phyloP scores from a whole-genome alignment of 2,797 vertebrate genomes.

The Gastrophryne carolinensis region DNA sequence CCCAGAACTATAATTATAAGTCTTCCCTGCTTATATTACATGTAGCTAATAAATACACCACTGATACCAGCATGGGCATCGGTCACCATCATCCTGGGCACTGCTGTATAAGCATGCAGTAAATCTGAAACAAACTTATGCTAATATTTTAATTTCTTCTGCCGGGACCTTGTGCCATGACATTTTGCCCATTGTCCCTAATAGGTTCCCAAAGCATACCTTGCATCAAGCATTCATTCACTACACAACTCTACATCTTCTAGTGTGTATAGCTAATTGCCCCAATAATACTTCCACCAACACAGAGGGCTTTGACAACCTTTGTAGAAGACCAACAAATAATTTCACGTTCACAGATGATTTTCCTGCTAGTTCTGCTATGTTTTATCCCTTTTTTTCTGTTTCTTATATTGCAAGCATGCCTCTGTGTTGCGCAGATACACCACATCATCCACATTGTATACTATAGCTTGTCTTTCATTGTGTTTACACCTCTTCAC shows the following conservation, averaged over 20 bases:
- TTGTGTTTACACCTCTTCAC: not conserved
- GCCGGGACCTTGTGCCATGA: too few species aligned
- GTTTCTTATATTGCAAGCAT: not conserved
- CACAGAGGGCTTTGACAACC: too few species aligned
- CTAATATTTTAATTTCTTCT: too few species aligned
- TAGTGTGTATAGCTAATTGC: too few species aligned
- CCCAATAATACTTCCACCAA: too few species aligned
- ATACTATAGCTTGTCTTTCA: not conserved
- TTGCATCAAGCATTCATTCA: too few species aligned
- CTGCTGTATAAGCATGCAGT: too few species aligned
- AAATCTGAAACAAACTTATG: too few species aligned
- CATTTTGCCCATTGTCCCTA: too few species aligned
- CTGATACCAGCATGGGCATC: not conserved
- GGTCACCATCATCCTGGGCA: not conserved
- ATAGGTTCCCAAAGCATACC: too few species aligned
- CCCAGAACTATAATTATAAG: too few species aligned
- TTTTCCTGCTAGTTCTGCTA: not conserved
- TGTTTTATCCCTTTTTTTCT: not conserved
- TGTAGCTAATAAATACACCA: not conserved
- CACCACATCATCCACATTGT: not conserved
- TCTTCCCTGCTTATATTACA: not conserved
- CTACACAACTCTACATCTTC: too few species aligned
- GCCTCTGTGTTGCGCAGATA: not conserved
- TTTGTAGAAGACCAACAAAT: not conserved
- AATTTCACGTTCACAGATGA: not conserved